These are phyloP conservation scores for Neelides sp. DNA, from an alignment of 1,140 invertebrate species.

Conservation along the genomic window DNA sequence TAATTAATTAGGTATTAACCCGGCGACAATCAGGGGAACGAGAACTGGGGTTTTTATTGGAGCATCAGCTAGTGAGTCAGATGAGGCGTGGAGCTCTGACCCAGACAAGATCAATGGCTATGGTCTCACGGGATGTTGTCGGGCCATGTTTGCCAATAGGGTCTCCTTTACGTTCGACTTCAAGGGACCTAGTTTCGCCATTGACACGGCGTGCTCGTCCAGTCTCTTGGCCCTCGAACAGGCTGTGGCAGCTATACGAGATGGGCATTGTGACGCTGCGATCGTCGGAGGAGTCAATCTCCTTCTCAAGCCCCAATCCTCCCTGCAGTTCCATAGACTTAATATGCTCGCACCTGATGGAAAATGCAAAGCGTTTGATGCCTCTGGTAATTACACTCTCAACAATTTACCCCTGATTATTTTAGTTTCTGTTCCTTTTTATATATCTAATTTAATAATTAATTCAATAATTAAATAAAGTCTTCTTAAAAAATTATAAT, in stretches of 20 bases:
- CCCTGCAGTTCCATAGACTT: conserved; percentile 83
- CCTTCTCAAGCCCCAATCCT: conserved; percentile 69
- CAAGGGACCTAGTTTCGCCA: conserved; percentile 73
- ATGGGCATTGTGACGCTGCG: conserved; percentile 79
- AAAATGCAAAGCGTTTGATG: conserved; percentile 85
- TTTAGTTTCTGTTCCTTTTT: neutral
- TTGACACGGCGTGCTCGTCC: conserved; percentile 93
- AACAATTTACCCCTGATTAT: neutral
- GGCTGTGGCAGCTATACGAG: conserved; percentile 65
- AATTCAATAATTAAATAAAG: neutral
- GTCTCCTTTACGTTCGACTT: conserved; percentile 92
- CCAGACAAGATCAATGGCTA: conserved; percentile 74
- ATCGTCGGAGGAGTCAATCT: conserved; percentile 75
- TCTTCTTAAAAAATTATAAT: too few relatives aligned
- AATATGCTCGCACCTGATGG: conserved; percentile 82
- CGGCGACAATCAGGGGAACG: conserved; percentile 58
- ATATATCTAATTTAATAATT: neutral
- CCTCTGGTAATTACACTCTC: conserved; percentile 44
- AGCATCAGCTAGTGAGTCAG: neutral
- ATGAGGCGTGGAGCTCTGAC: conserved; percentile 51
- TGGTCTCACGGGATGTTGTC: conserved; percentile 75
- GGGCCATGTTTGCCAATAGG: conserved; percentile 92
- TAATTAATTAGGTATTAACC: conserved; percentile 59
- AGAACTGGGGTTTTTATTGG: conserved; percentile 76
- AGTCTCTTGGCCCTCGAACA: conserved; percentile 77